Evolutionary conservation across 1,140 invertebrate species (phyloP).

Genomic region (Chymomyza costata): DNA sequence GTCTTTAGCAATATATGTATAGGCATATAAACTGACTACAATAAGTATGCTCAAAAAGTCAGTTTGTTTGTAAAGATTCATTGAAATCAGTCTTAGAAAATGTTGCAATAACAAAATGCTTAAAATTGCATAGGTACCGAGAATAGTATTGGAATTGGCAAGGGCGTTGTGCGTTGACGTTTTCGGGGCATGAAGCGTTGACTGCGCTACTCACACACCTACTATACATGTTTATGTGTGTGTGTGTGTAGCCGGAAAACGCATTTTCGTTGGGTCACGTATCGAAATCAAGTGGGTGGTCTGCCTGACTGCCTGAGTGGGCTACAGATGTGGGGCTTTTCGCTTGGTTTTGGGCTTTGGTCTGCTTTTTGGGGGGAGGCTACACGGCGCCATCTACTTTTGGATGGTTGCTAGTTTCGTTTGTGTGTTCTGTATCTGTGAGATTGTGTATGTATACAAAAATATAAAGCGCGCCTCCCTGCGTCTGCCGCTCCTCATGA

Average conservation of each 20-base stretch:
- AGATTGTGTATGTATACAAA: conserved; percentile 68
- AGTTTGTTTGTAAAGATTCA: no score
- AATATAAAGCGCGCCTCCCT: conserved; percentile 66
- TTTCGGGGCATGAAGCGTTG: background rate
- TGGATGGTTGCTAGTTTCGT: no score
- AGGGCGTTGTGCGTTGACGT: conserved; percentile 9
- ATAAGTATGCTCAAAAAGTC: no score
- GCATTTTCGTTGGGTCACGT: conserved; percentile 66
- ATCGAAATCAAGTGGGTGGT: conserved; percentile 52
- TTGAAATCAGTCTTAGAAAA: no score
- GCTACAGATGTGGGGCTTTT: conserved; percentile 12
- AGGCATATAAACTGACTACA: no score
- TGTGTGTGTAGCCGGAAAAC: conserved; percentile 37
- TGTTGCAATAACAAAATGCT: no score
- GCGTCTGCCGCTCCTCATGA: conserved; percentile 43
- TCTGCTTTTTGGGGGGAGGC: no score
- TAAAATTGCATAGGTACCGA: conserved; percentile 9
- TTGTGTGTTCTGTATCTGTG: conserved; percentile 13
- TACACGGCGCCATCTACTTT: no score
- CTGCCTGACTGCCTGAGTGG: conserved; percentile 20
- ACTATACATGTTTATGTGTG: no score
- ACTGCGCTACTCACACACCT: no score
- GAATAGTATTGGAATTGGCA: conserved; percentile 48
- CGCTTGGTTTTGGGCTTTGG: no score
- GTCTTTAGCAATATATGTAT: no score